These are phyloP conservation scores for Margarornis squamiger DNA, from an alignment of 2,797 vertebrate genomes.

Conservation along the genomic window DNA sequence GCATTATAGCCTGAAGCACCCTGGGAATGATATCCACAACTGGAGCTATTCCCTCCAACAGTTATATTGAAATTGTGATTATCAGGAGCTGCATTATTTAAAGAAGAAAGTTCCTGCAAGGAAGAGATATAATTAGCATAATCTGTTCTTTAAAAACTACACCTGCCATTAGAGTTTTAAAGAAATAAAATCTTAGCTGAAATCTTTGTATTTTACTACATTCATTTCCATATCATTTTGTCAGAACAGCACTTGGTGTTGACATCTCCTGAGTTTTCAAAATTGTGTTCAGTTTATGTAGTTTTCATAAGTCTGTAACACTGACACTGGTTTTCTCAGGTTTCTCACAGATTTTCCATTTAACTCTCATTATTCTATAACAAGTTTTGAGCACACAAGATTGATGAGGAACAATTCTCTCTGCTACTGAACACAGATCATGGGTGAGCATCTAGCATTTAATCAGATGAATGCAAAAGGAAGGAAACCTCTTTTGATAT, in stretches of 20 bases:
- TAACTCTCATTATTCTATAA: neutral
- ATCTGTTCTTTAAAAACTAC: constrained; percentile 22
- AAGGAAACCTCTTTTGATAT: neutral
- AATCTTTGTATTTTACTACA: constrained; percentile 16
- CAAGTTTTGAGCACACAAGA: neutral
- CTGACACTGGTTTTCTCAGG: neutral
- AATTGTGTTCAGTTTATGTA: constrained; percentile 13
- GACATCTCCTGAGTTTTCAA: neutral
- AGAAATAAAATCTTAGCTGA: constrained; percentile 24
- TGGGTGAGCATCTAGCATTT: neutral
- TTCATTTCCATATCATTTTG: neutral
- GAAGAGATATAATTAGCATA: neutral
- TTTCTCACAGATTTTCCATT: neutral
- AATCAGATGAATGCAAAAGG: neutral
- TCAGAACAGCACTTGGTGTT: neutral
- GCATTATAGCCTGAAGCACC: neutral
- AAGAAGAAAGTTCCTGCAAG: neutral
- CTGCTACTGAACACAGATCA: neutral
- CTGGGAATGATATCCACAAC: neutral
- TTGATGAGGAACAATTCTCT: neutral
- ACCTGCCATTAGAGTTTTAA: neutral
- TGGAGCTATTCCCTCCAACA: neutral
- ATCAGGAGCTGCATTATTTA: constrained; percentile 12
- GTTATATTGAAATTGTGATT: neutral
- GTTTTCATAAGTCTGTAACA: neutral